Base-by-base conservation (phyloP, 2,888 invertebrate genomes). In the Sepiola atlantica region DNA sequence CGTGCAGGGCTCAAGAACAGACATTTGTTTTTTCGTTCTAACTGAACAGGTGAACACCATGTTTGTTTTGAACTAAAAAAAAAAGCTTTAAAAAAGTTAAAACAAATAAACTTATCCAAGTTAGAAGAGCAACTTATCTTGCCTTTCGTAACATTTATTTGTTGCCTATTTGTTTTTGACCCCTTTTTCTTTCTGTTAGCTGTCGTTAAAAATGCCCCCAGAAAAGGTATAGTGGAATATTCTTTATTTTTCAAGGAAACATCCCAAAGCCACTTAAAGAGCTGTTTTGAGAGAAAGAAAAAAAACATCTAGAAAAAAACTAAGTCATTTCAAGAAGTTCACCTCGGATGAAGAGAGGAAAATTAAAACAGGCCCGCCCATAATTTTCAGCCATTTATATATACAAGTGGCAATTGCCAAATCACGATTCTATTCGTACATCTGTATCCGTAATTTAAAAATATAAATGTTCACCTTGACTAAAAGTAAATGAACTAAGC, bases 311-410 rank as follows among this genome's bases (percentile, higher is more conserved):
- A n/a, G 28, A n/a, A 21, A 61, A n/a, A 32, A 77, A 77, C 10
- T n/a, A 32, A 77, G 77, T n/a, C 77, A 77, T 16, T n/a, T 77
- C n/a, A n/a, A 77, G 77, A 77, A n/a, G 77, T 77, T 77, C 77
- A 77, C 77, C 77, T 77, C 32, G n/a, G 77, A 77, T 77, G n/a
- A 77, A n/a, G n/a, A 77, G n/a, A n/a, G n/a, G n/a, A 77, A 77
- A 77, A 77, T 28, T 12, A 24, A 24, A 10, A 61, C 24, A 77
- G 77, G 77, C 77, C 77, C 77, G 77, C 77, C 77, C 77, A 77
- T 77, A n/a, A n/a, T 77, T 77, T 77, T n/a, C 32, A 77, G n/a
- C 77, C 8, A 45, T 45, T 32, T n/a, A 77, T 77, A 77, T 10
- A 24, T 24, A 77, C n/a, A 77, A 77, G 14, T 4, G 16, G n/a